phyloP scores from a whole-genome alignment of 2,797 vertebrate species.

The Lagothrix lagotricha region DNA sequence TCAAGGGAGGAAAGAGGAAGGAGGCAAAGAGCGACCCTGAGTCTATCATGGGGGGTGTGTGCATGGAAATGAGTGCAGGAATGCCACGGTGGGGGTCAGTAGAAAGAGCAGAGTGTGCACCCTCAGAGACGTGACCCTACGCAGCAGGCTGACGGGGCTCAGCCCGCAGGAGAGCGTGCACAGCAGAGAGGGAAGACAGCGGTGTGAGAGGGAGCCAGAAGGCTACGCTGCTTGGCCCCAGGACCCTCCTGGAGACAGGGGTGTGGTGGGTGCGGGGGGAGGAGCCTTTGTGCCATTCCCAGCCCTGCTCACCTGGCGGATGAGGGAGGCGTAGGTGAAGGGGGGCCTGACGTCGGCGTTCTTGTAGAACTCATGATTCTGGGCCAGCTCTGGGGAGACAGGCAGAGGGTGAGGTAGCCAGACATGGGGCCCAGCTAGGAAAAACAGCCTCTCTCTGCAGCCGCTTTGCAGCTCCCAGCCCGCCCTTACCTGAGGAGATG shows the following conservation, averaged over 20 bases:
- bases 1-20: neutral
- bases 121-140: accelerated
- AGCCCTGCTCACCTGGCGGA: constrained; percentile 93
- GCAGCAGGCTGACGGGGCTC: neutral
- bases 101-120: too few species aligned
- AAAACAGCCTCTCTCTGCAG: neutral
- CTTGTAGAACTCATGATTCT: constrained; percentile 99
- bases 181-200: neutral
- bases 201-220: neutral
- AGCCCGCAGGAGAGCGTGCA: neutral
- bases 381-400: constrained; percentile 93
- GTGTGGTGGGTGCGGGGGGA: neutral
- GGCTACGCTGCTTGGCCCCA: neutral
- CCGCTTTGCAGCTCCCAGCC: too few species aligned
- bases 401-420: neutral
- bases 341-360: constrained; percentile 98
- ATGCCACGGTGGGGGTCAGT: neutral
- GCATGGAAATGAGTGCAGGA: neutral
- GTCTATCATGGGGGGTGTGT: neutral
- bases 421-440: neutral
- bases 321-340: constrained; percentile 98
- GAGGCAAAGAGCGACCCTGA: neutral
- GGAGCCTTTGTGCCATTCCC: neutral
- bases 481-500: constrained; percentile 94
- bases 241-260: neutral